Conservation (phyloP, 2,113 vertebrate genomes). For the Neolamprologus fasciatus region DNA sequence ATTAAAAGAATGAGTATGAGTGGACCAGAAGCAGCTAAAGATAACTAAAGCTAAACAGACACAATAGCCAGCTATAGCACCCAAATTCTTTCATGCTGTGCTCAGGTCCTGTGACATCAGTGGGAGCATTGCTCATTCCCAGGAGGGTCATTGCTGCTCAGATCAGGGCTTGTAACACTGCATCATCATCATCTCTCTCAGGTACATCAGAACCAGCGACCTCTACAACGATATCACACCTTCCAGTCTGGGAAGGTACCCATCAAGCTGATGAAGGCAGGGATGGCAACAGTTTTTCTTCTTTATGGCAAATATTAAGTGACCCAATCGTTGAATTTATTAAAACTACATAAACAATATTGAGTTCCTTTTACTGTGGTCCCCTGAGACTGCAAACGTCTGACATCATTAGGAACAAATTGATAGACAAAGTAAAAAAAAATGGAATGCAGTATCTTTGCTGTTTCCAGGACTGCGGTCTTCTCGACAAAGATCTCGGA, state of each 20-base stretch:
- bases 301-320: neutral
- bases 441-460: neutral
- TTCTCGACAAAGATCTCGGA: neutral
- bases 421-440: neutral
- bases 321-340: neutral
- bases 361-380: neutral
- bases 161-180: neutral
- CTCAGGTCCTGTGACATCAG: neutral
- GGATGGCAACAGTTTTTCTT: neutral
- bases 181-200: neutral
- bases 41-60: neutral
- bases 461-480: neutral
- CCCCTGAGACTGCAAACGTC: neutral
- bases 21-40: neutral
- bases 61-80: neutral
- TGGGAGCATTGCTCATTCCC: neutral
- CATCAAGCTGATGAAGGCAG: neutral
- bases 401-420: neutral
- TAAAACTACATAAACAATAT: neutral
- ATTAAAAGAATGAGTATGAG: neutral
- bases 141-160: neutral
- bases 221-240: neutral
- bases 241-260: neutral
- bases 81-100: neutral
- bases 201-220: neutral